Percentiles rank a stretch among this genome's conserved stretches.
Conservation (phyloP, 2,113 vertebrate genomes). For the Urocolius indicus region DNA sequence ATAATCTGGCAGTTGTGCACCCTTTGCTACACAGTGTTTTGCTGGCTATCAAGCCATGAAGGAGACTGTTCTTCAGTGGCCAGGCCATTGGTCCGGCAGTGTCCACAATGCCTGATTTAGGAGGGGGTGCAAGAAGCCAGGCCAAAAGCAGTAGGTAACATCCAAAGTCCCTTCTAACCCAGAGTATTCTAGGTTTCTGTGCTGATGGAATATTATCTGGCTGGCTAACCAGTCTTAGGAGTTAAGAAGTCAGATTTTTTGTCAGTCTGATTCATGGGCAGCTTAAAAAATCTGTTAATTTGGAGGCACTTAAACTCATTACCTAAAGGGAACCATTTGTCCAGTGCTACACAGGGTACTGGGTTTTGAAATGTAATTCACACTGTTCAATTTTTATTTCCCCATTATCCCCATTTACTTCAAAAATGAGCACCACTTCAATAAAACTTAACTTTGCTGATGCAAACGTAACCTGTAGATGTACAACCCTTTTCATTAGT, state of each 20-base stretch:
- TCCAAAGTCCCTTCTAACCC: not conserved
- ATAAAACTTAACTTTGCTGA: not conserved
- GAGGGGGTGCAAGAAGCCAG: not conserved
- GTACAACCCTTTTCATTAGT: not conserved
- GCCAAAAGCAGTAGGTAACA: not conserved
- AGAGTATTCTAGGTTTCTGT: not conserved
- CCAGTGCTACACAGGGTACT: not conserved
- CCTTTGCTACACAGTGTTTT: not conserved
- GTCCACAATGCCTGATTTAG: not conserved
- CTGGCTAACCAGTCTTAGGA: not conserved
- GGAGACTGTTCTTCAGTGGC: not conserved
- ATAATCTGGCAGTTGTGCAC: not conserved
- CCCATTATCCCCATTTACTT: not conserved
- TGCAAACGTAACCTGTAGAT: not conserved
- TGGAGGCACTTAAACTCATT: not conserved
- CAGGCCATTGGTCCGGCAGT: not conserved
- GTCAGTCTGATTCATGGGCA: not conserved
- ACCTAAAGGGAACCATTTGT: not conserved
- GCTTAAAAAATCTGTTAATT: not conserved
- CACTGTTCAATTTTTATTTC: not conserved
- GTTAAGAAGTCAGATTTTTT: not conserved
- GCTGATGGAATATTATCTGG: not conserved
- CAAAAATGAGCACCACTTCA: not conserved
- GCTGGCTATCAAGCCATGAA: not conserved
- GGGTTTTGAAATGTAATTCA: not conserved